Percentiles rank a stretch among this genome's conserved stretches.
Evolutionary conservation across 2,888 invertebrate species (phyloP).

Genomic region (Habrosyne pyritoides): DNA sequence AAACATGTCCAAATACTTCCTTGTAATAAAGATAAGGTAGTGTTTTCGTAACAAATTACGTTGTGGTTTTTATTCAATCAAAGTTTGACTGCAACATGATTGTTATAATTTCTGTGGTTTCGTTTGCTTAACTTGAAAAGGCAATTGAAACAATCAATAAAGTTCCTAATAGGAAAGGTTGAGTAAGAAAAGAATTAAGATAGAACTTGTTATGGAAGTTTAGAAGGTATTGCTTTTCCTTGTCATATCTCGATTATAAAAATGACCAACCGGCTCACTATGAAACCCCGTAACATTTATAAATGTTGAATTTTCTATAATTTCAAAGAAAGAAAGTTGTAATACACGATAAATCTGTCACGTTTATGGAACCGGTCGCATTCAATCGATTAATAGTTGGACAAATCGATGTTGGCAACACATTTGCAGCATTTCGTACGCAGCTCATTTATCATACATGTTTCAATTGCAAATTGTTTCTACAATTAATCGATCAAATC

Average conservation of each 20-base stretch:
- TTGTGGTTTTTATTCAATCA: not conserved
- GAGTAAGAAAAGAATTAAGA: too few species aligned
- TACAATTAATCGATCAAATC: too few species aligned
- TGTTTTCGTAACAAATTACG: constrained; percentile 1
- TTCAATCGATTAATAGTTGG: not conserved
- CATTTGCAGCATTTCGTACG: not conserved
- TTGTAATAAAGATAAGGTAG: not conserved
- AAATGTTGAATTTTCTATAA: not conserved
- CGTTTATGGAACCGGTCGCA: not conserved
- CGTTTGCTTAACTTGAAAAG: not conserved
- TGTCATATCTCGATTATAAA: not conserved
- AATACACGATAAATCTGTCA: not conserved
- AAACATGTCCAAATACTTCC: not conserved
- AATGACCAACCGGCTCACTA: not conserved
- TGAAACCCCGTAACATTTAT: not conserved
- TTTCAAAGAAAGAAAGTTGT: not conserved
- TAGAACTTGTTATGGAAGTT: too few species aligned
- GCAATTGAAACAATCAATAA: not conserved
- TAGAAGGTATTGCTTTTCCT: not conserved
- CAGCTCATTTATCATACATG: not conserved
- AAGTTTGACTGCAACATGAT: not conserved
- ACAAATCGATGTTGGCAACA: not conserved
- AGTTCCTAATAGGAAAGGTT: too few species aligned
- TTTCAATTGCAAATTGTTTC: too few species aligned
- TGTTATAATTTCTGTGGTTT: not conserved